These are phyloP conservation scores for Podiceps cristatus DNA, from an alignment of 2,113 vertebrate species.

Conservation along the genomic window DNA sequence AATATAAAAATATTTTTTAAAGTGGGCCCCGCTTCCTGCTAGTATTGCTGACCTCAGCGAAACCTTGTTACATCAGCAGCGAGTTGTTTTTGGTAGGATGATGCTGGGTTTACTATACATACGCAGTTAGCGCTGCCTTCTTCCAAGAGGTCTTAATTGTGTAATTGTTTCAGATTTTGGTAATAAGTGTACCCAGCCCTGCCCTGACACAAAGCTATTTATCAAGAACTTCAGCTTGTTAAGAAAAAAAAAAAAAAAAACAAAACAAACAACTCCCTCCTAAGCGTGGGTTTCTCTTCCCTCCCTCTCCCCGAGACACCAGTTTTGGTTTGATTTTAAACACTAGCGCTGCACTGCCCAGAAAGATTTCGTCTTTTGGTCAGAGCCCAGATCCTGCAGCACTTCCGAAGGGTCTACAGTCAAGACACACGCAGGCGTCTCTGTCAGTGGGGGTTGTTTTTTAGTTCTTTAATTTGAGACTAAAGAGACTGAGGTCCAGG, in stretches of 20 bases:
- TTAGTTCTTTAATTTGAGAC: neutral
- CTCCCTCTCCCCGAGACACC: neutral
- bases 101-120: neutral
- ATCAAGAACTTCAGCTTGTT: neutral
- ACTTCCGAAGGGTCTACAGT: neutral
- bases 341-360: too few relatives aligned
- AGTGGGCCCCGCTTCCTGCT: neutral
- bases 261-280: too few relatives aligned
- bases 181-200: neutral
- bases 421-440: rapidly evolving
- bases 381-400: neutral
- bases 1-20: neutral
- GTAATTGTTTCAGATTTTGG: neutral
- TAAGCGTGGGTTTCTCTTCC: neutral
- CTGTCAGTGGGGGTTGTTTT: rapidly evolving
- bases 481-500: neutral
- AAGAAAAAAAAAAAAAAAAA: neutral
- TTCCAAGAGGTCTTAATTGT: neutral
- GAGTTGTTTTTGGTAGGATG: neutral
- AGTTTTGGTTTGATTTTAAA: neutral
- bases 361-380: neutral
- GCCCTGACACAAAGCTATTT: neutral
- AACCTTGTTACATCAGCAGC: neutral
- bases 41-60: neutral
- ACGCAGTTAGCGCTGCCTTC: neutral